Evolutionary conservation across 2,797 vertebrate species (phyloP), one percentile per base, ranked within the genome.

Genomic region (Carcharodon carcharias): DNA sequence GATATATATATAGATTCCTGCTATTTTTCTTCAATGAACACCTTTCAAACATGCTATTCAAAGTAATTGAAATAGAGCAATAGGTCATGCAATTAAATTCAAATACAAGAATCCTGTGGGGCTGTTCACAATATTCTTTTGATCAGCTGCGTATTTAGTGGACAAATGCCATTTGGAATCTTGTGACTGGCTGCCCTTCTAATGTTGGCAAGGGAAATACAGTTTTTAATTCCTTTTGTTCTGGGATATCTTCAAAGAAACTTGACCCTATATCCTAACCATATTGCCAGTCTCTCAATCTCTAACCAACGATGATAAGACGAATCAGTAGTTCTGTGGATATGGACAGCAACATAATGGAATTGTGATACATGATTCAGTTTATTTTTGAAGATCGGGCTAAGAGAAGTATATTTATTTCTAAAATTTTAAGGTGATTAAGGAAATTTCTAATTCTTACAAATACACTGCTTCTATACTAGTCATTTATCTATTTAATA

Each of bases 1-100:
- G n/a, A 45, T 93, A 4, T n/a, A 23, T 1, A 50, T 26, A 93
- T 45, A 45, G n/a, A 67, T 93, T 93, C 26, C 61, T 67, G 91
- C 61, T 4, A 63, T 45, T 67, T 67, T 93, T n/a, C n/a, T 40
- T 67, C 63, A 67, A 93, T 28, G 11, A 67, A 9, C 63, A 40
- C 91, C 63, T n/a, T 45, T 93, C n/a, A 9, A 93, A 93, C 14
- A 18, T 67, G 63, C 7, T 93, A 26, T 93, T 67, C 63, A 67
- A 93, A 67, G n/a, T 26, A 14, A 67, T 93, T 93, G 61, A 67
- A 93, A 93, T n/a, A 5, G 16, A 67, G 26, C 63, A 26, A 40
- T 67, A 67, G 63, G 61, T 93, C 40, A 40, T 67, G 61, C 63
- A 93, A 93, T 93, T 93, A 65, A 67, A 67, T 93, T 93, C 21